A percentile compares a stretch with the other conserved stretches of the same genome.
Conservation (phyloP, 2,113 vertebrate species). For the Meriones unguiculatus region DNA sequence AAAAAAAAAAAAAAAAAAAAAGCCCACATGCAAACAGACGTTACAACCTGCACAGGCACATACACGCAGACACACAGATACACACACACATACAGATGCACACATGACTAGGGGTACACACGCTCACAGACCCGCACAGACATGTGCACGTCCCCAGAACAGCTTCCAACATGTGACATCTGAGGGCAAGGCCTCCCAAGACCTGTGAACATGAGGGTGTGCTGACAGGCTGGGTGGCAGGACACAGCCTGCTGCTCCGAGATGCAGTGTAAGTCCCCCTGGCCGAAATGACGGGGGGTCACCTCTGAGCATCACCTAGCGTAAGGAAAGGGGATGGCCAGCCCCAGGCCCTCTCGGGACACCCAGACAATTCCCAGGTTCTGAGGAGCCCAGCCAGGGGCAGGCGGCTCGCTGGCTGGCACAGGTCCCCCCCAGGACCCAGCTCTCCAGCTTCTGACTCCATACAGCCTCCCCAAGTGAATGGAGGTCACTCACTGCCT, state of each 20-base stretch:
- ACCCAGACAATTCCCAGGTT: not conserved
- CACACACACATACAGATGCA: rapidly evolving
- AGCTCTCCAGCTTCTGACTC: not conserved
- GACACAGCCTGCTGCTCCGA: not conserved
- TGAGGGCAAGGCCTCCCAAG: not conserved
- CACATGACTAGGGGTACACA: not conserved
- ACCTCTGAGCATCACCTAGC: too few species aligned
- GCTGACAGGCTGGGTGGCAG: not conserved
- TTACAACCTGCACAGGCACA: not conserved
- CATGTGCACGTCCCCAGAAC: too few species aligned
- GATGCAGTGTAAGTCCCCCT: not conserved
- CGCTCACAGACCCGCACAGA: not conserved
- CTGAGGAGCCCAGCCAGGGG: not conserved
- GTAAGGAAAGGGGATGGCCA: not conserved
- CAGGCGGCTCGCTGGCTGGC: rapidly evolving
- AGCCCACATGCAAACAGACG: not conserved
- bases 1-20: not conserved
- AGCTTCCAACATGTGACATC: not conserved
- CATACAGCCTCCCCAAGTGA: not conserved
- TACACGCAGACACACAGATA: not conserved
- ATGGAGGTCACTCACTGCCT: rapidly evolving
- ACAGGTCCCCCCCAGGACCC: rapidly evolving
- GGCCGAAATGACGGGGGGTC: too few species aligned
- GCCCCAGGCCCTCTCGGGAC: not conserved
- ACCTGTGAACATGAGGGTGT: rapidly evolving